These are phyloP conservation scores for Mesoligia furuncula DNA, from an alignment of 2,888 invertebrate genomes.

Conservation along the genomic window DNA sequence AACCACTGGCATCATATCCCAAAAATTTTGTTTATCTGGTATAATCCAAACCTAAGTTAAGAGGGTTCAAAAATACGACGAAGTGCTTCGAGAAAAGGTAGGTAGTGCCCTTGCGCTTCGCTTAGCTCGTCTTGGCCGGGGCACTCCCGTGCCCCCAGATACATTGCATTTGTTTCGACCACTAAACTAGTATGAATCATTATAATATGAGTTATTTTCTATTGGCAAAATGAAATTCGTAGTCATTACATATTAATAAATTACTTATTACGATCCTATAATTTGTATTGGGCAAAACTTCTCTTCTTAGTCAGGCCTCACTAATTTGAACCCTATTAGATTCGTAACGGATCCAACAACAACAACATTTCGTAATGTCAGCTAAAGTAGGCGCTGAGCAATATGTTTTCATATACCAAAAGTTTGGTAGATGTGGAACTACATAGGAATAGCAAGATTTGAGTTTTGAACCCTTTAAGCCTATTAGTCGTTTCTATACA, in stretches of 20 bases:
- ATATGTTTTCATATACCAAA: constrained; percentile 10
- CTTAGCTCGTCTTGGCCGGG: too few species aligned
- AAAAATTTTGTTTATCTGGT: too few species aligned
- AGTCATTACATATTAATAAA: not conserved
- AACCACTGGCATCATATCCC: too few species aligned
- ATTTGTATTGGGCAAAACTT: not conserved
- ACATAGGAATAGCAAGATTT: constrained; percentile 30
- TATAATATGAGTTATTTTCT: not conserved
- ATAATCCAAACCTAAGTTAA: too few species aligned
- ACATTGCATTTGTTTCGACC: not conserved
- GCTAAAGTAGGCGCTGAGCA: constrained; percentile 2
- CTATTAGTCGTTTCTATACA: constrained; percentile 37
- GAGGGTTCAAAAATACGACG: too few species aligned
- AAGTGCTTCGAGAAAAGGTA: too few species aligned
- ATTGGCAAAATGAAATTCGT: not conserved
- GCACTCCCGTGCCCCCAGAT: too few species aligned
- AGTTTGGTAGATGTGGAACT: constrained; percentile 16
- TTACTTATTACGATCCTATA: not conserved
- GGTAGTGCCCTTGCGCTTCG: too few species aligned
- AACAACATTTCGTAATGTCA: not conserved
- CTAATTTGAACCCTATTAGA: not conserved
- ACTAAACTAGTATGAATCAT: not conserved
- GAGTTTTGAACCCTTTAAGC: constrained; percentile 32
- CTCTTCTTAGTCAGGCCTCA: too few species aligned
- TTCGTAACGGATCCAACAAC: not conserved